Base-by-base conservation (phyloP, 35 echinoderm and acorn worm species). In the Acanthaster planci region DNA sequence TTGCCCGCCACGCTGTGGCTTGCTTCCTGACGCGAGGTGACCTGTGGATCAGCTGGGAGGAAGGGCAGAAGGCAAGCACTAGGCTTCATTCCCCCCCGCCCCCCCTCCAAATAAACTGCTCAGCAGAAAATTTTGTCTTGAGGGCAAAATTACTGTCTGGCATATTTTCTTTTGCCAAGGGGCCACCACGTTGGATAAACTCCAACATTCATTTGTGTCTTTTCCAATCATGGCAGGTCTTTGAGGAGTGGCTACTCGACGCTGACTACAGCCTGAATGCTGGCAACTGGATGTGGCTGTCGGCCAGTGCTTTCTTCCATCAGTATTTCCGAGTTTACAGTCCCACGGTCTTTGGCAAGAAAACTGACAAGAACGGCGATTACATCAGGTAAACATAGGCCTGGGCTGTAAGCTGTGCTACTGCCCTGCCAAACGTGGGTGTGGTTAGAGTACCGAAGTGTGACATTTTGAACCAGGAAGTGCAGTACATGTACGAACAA, bases 201-300 rank as follows among this genome's bases (percentile, higher is more conserved):
- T 6, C 4, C 42, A 47, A 6, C 42, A 6, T 47, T 47, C 42
- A 47, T 47, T 6, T 12, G 4, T 47, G 42, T 72, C 64, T 34
- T 72, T 2, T 72, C 7, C 26, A 35, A 72, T 72, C 19, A 4
- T 26, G 23, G 51, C 38, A 94, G 92, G 92, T 94, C 31, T 94
- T 94, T 87, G 92, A 94, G 15, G 88, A 94, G 55, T 76, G 79
- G 56, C 52, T 94, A 4, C 64, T 94, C 19, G 92, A 94, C 86
- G 92, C 88, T 35, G 92, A 94, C 60, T 94, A 86, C 77, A 94
- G 92, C 82, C 68, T 94, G 21, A 94, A 94, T 90, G 92, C 92
- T 36, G 92, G 77, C 27, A 94, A 94, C 82, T 94, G 92, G 92
- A 94, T 94, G 92, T 94, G 92, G 92, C 47, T 94, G n/a, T 94